These are phyloP conservation scores for Gnathonemus longibarbis DNA, from an alignment of 2,113 vertebrate genomes.

Conservation along the genomic window DNA sequence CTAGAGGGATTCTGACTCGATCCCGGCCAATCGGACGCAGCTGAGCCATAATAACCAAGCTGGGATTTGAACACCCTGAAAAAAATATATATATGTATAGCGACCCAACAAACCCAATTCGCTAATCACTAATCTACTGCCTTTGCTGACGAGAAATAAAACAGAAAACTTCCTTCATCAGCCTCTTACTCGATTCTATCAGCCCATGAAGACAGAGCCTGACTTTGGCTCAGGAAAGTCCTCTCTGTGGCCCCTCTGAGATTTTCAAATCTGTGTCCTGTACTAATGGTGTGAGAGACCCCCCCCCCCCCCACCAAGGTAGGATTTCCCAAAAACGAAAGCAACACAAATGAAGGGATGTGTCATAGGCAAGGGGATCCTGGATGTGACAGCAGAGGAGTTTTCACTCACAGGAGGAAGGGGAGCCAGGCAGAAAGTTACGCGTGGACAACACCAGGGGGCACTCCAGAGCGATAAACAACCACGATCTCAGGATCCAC, in stretches of 20 bases:
- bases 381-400: background rate
- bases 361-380: background rate
- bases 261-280: slow-evolving; percentile 64
- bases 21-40: background rate
- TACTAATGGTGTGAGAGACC: slow-evolving; percentile 54
- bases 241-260: slow-evolving; percentile 61
- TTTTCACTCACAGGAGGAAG: background rate
- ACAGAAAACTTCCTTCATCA: background rate
- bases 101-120: background rate
- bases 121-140: background rate
- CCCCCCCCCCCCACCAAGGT: slow-evolving; percentile 61
- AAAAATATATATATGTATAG: background rate
- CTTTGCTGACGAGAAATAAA: background rate
- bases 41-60: background rate
- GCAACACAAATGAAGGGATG: background rate
- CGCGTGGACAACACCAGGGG: background rate
- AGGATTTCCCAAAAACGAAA: slow-evolving; percentile 21
- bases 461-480: background rate
- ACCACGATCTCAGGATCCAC: background rate
- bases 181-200: background rate
- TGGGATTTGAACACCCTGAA: background rate
- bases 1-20: background rate
- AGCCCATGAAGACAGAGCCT: background rate
- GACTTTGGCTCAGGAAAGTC: slow-evolving; percentile 62
- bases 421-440: background rate